These are phyloP conservation scores for Naja naja DNA, from an alignment of 2,113 vertebrate genomes.

Conservation along the genomic window DNA sequence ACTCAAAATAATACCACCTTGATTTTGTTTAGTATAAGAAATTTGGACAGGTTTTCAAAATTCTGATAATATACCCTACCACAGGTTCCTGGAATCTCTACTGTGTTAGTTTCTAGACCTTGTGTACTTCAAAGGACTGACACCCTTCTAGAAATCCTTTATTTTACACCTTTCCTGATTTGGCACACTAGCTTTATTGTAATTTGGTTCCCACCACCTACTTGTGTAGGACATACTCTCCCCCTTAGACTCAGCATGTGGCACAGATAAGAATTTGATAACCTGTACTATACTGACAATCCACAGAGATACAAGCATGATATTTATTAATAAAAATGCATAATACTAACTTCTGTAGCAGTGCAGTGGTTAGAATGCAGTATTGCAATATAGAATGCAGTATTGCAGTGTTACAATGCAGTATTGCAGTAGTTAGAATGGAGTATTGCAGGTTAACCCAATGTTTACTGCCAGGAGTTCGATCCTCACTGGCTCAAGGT, in stretches of 20 bases:
- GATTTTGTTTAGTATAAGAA: background rate
- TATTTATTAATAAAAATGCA: no score
- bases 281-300: background rate
- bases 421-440: no score
- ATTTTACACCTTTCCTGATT: background rate
- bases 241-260: background rate
- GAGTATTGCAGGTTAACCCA: background rate
- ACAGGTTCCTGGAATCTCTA: background rate
- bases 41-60: background rate
- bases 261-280: background rate
- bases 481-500: background rate
- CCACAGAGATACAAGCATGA: background rate
- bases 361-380: no score
- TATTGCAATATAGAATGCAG: no score
- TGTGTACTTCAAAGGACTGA: background rate
- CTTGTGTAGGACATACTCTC: background rate
- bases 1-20: background rate
- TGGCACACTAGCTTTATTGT: background rate
- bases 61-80: background rate
- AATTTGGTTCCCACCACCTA: background rate
- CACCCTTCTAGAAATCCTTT: background rate
- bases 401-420: no score
- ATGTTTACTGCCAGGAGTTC: background rate
- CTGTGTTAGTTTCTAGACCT: background rate
- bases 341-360: no score